Evolutionary conservation across 2,113 vertebrate species (phyloP).

Genomic region (Thomomys bottae): DNA sequence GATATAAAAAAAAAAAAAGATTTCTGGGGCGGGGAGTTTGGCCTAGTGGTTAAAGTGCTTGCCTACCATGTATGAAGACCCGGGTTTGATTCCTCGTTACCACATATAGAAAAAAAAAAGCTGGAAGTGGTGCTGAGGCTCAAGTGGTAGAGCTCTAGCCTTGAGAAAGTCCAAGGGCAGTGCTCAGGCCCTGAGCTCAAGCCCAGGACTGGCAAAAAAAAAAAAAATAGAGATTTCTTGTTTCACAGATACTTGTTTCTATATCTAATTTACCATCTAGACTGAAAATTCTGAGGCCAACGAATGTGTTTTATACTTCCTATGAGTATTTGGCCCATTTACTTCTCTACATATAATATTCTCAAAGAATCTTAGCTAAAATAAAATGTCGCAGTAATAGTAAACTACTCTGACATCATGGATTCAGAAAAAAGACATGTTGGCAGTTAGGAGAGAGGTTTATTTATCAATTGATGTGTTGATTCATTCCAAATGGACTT

Average conservation of each 20-base stretch:
- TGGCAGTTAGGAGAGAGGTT: neutral
- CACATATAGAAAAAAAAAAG: no score
- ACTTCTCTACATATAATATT: neutral
- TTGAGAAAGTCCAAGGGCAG: neutral
- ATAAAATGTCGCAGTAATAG: neutral
- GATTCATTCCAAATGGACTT: neutral
- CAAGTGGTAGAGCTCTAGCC: no score
- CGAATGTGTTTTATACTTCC: neutral
- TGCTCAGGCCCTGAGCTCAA: no score
- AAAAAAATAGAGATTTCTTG: neutral
- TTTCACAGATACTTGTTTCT: neutral
- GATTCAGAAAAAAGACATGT: no score
- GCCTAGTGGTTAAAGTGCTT: no score
- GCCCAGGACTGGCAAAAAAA: no score
- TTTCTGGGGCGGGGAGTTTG: no score
- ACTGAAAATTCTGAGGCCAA: neutral
- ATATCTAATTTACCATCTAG: constrained; percentile 1
- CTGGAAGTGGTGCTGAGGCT: no score
- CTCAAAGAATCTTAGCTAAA: neutral
- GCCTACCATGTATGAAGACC: no score
- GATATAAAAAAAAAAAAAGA: no score
- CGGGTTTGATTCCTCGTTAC: no score
- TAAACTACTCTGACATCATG: no score
- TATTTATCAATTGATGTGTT: neutral
- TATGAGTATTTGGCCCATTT: neutral